Base-by-base conservation (phyloP, 2,797 vertebrate species). In the Neoniphon sammara region DNA sequence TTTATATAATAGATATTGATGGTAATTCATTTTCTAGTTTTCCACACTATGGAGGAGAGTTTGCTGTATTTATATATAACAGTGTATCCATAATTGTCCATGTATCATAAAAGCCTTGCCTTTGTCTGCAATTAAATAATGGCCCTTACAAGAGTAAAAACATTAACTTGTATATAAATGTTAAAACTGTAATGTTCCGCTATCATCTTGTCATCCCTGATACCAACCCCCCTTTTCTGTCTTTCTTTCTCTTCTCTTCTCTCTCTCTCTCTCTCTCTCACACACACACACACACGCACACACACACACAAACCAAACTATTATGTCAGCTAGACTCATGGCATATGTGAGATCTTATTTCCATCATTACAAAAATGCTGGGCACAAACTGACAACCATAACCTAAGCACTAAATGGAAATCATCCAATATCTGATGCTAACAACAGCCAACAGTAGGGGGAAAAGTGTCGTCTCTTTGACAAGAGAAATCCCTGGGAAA, bases 361-460 rank as follows among this genome's bases (percentile, higher is more conserved):
- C 87, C 87, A 86, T 93, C 88, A 83, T 93, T 90, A 93, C 92
- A 93, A 93, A 94, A 91, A 92, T 92, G 85, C 90, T 79, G 87
- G 90, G 91, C 87, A 88, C 91, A 92, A 92, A 92, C 91, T 93
- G 94, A 94, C 94, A 94, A 93, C 90, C 93, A 93, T 90, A 93
- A 92, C 92, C 92, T 92, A 88, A 93, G 91, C 90, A 91, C 92
- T 93, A 94, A 94, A 95, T 94, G 91, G 93, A 94, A 94, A 93
- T 93, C 92, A 91, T 88, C 86, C 93, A 89, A 90, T 94, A 94
- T 94, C 93, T 93, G 93, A 93, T 94, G 90, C 87, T 88, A 93
- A 93, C 93, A 92, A 93, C 93, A 94, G 91, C 87, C 92, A 89
- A 89, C 91, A 90, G 83, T 89, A 81, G 78, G 74, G 81, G 73